Base-by-base conservation (phyloP, 1,140 invertebrate species). In the Leptoteleia sp. region DNA sequence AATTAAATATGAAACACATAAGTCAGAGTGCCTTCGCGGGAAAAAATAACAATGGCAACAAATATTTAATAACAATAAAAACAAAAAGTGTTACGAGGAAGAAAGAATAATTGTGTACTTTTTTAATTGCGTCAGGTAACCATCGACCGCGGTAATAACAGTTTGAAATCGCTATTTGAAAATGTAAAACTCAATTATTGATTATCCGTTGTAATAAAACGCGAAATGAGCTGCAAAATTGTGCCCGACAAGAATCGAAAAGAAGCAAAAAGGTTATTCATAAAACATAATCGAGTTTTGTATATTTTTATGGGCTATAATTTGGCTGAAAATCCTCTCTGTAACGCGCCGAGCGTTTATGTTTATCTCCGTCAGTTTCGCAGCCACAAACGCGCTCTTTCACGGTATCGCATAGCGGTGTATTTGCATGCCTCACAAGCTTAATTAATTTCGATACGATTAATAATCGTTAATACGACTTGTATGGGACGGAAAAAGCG, bases 401-500 rank as follows among this genome's bases (percentile, higher is more conserved):
- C 65, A 42, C 75, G 75, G 77, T 85, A 85, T 88, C 82, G 83
- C 84, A 81, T 88, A 86, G 87, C 81, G 82, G 77, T 79, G 80
- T 83, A 85, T 88, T 89, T 87, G 85, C 87, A 87, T 87, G 86
- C 86, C 87, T 89, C 84, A 85, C 83, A 80, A 78, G 86, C 87
- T 88, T 88, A 89, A 89, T 88, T 88, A 88, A 87, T 83, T 84
- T 76, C 83, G 79, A 87, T 70, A 59, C 52, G 52, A 70, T 70
- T 57, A 57, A 59, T 70, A 89, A 88, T 88, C 84, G 85, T 81
- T 55, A 76, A 59, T 71, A 70, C 48, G 50, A 71, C 70, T 45
- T 54, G 64, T 43, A 80, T 79, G 78, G 77, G 71, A 79, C 55
- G 52, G 65, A 72, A 77, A 80, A 77, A 81, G 22, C 68, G 54